Evolutionary conservation across 2,113 vertebrate genomes (phyloP), one percentile per base, ranked within the genome.

Genomic region (Geococcyx californianus): DNA sequence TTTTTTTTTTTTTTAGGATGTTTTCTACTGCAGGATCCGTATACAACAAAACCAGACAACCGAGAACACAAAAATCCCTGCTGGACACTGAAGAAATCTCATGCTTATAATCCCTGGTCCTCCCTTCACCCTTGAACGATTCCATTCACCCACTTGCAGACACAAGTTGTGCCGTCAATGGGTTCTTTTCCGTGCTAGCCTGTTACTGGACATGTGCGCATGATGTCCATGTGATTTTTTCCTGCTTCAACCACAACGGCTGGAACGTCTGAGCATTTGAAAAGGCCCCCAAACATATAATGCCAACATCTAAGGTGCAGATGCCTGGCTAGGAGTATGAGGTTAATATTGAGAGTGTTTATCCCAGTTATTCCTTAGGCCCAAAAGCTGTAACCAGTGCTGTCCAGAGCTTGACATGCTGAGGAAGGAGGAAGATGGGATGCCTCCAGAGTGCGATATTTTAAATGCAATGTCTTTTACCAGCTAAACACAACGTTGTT

Each of bases 301-400:
- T 15, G 13, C 11, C 40, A 63, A 4, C 8, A 7, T 42, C 26
- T 44, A 70, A 34, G 0, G 1, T 4, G 4, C 9, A 34, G 34
- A 40, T 40, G 17, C 4, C 34, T 56, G 52, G 4, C 19, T 38
- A 36, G 52, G 11, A 70, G 2, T 4, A 23, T 17, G 47, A 20
- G 16, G 49, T 11, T 25, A 67, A 29, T 38, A n/a, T 3, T 33
- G 29, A 36, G 4, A 45, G 5, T 26, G 14, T 64, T 94, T 64
- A 59, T 77, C 6, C 20, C 33, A n/a, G 14, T 45, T 84, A 40
- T 16, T 87, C 33, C 23, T 87, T 21, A 38, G 23, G 17, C 10
- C n/a, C 25, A 28, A 63, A 33, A 74, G 19, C 33, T 59, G n/a
- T 70, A 55, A 33, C 23, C 1, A 3, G 9, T 45, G 23, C 38